Conservation (phyloP, 2,113 vertebrate genomes). For the Phaethon lepturus region DNA sequence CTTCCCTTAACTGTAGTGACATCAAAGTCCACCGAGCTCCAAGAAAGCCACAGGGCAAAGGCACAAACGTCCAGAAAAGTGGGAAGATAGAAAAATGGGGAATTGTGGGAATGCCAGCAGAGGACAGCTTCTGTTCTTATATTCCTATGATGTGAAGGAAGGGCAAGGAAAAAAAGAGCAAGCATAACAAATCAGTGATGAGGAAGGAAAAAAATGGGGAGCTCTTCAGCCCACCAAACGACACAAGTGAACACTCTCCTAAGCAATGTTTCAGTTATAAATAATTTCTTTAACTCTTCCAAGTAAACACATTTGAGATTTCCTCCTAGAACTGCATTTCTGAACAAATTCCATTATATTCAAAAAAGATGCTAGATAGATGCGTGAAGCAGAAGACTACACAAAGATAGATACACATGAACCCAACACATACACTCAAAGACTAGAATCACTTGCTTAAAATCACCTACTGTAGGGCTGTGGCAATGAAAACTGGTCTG, state of each 20-base stretch:
- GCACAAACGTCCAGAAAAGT: background rate
- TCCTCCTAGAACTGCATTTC: background rate
- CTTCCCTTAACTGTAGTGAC: background rate
- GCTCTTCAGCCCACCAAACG: background rate
- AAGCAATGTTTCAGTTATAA: background rate
- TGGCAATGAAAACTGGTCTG: background rate
- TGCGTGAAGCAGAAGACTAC: background rate
- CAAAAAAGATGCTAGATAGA: background rate
- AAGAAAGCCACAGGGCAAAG: background rate
- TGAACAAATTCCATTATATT: background rate
- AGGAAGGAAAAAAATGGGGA: background rate
- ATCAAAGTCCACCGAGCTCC: background rate
- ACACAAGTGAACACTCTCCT: background rate
- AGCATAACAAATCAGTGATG: background rate
- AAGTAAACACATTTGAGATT: background rate
- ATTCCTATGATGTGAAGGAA: background rate
- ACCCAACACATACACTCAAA: background rate
- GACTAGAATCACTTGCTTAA: background rate
- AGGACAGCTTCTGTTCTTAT: background rate
- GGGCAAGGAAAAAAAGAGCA: background rate
- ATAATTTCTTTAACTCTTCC: background rate
- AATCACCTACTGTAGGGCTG: background rate
- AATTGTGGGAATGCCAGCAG: background rate
- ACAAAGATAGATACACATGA: fast-evolving
- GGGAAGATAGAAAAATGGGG: background rate